phyloP scores from a whole-genome alignment of 2,113 vertebrate species.

The Acanthochromis polyacanthus region DNA sequence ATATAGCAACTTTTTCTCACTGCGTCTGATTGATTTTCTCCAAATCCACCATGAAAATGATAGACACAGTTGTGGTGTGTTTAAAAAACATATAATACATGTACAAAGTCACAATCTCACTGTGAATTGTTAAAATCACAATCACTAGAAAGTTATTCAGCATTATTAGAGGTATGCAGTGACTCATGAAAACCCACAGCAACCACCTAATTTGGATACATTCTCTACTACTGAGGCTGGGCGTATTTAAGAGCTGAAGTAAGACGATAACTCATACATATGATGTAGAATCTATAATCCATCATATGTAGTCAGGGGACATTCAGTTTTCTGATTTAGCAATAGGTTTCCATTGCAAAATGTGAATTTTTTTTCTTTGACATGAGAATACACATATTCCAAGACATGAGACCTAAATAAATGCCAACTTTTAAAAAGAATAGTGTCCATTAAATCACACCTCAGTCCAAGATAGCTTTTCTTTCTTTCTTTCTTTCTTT shows the following conservation, averaged over 20 bases:
- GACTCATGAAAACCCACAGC: too few species aligned
- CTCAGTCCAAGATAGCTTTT: neutral
- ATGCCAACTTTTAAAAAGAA: neutral
- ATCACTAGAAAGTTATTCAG: neutral
- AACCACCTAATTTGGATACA: neutral
- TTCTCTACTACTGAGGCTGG: neutral
- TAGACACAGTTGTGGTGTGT: neutral
- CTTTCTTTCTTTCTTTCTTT: too few species aligned
- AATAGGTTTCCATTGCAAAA: conserved; percentile 27
- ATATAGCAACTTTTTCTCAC: too few species aligned
- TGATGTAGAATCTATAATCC: conserved; percentile 5
- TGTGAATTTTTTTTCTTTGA: conserved; percentile 25
- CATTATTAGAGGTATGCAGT: too few species aligned
- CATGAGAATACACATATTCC: neutral
- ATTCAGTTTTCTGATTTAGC: neutral
- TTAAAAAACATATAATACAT: too few species aligned
- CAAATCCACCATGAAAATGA: neutral
- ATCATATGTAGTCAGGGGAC: neutral
- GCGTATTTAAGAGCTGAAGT: neutral
- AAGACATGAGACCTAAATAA: too few species aligned
- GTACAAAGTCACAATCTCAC: too few species aligned
- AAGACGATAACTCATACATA: neutral
- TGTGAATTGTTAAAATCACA: too few species aligned
- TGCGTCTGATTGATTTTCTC: neutral
- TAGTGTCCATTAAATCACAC: neutral